Evolutionary conservation across 2,888 invertebrate species (phyloP).

Genomic region (Idaea biselata): DNA sequence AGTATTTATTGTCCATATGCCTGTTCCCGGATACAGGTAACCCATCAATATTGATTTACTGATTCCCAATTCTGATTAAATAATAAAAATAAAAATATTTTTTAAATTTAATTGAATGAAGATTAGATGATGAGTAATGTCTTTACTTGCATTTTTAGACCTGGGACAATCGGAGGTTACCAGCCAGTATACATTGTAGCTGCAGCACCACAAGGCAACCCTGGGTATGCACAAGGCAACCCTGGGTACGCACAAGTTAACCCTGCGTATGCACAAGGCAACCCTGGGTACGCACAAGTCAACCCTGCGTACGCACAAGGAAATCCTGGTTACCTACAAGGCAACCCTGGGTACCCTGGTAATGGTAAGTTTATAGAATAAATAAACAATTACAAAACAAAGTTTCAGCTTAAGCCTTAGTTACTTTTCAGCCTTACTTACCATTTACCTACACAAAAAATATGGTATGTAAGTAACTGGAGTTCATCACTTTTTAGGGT

Average conservation of each 20-base stretch:
- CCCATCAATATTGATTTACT: not conserved
- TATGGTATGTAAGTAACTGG: too few relatives aligned
- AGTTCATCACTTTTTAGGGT: too few relatives aligned
- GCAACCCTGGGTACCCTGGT: constrained; percentile 38
- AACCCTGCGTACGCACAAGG: constrained; percentile 30
- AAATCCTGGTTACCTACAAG: constrained; percentile 39
- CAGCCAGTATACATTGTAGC: constrained; percentile 71
- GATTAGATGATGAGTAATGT: not conserved
- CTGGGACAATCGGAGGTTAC: constrained; percentile 67
- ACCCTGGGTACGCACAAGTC: constrained; percentile 34
- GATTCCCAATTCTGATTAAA: not conserved
- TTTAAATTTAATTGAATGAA: not conserved
- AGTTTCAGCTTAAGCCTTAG: too few relatives aligned
- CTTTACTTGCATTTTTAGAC: constrained; percentile 41
- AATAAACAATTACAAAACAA: too few relatives aligned
- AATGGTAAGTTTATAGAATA: constrained; percentile 37
- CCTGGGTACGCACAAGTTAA: constrained; percentile 19
- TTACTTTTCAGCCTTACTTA: too few relatives aligned
- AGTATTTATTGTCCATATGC: constrained; percentile 81
- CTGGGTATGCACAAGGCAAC: constrained; percentile 20
- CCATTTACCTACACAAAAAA: too few relatives aligned
- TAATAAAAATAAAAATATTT: not conserved
- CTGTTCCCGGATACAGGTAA: constrained; percentile 68
- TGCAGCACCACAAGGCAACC: constrained; percentile 59
- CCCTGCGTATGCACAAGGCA: not conserved